Conservation (phyloP, 2,888 invertebrate genomes). For the Drepana falcataria region DNA sequence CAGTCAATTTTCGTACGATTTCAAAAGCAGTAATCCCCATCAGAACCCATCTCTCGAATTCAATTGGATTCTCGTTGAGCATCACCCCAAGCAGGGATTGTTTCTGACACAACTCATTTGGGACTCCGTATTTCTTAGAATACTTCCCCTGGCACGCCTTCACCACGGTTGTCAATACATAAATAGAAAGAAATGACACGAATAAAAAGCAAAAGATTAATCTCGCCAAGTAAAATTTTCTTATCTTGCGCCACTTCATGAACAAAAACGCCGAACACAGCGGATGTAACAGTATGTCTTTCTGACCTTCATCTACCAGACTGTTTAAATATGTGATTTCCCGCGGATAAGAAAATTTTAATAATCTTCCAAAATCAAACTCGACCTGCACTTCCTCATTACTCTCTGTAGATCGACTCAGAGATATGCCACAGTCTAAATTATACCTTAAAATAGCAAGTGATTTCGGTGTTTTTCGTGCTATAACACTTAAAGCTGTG, state of each 20-base stretch:
- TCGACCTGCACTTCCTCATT: conserved; percentile 90
- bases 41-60: conserved; percentile 88
- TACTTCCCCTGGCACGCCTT: conserved; percentile 80
- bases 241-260: conserved; percentile 93
- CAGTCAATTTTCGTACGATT: conserved; percentile 87
- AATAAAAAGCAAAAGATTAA: conserved; percentile 89
- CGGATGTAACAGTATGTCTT: conserved; percentile 91
- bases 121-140: conserved; percentile 72
- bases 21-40: conserved; percentile 88
- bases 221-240: conserved; percentile 90
- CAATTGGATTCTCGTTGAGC: conserved; percentile 86
- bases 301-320: conserved; percentile 92
- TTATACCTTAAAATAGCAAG: conserved; percentile 88
- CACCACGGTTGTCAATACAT: conserved; percentile 88
- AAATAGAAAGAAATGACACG: conserved; percentile 87
- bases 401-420: conserved; percentile 85
- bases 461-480: conserved; percentile 91
- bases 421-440: conserved; percentile 86
- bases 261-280: conserved; percentile 92
- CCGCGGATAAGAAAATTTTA: conserved; percentile 89
- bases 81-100: conserved; percentile 86
- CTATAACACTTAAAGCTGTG: conserved; percentile 89
- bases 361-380: conserved; percentile 87
- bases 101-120: conserved; percentile 85
- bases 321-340: conserved; percentile 93